Conservation (phyloP, 2,113 vertebrate species). For the Mugil cephalus region DNA sequence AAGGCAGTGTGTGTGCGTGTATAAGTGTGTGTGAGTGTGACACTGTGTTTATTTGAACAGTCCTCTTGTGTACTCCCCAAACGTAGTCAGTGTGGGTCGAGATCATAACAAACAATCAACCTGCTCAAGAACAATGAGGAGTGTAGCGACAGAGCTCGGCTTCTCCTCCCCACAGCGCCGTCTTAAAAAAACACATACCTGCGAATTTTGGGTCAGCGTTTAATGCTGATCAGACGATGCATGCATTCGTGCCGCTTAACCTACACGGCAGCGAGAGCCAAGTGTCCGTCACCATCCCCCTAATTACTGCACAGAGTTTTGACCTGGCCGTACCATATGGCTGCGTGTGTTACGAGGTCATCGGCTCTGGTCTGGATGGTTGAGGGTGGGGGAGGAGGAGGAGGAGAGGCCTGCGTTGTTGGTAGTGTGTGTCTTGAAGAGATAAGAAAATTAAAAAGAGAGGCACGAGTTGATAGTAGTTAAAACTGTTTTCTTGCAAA, state of each 20-base stretch:
- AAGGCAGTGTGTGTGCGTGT: constrained; percentile 34
- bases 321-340: constrained; percentile 75
- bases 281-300: constrained; percentile 67
- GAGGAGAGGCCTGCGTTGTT: constrained; percentile 42
- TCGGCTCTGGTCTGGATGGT: constrained; percentile 54
- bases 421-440: constrained; percentile 57
- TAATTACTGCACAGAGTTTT: constrained; percentile 67
- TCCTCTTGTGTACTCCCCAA: constrained; percentile 70
- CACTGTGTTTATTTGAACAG: constrained; percentile 61
- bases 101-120: constrained; percentile 68
- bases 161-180: background rate
- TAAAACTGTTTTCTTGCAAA: constrained; percentile 26
- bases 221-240: constrained; percentile 27
- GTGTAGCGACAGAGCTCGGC: constrained; percentile 4
- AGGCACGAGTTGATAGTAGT: constrained; percentile 52
- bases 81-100: constrained; percentile 40
- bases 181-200: constrained; percentile 47
- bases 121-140: constrained; percentile 53
- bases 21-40: constrained; percentile 33
- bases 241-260: constrained; percentile 35
- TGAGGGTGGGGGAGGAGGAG: constrained; percentile 23
- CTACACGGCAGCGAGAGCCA: constrained; percentile 39
- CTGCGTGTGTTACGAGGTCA: constrained; percentile 70
- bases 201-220: background rate
- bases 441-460: constrained; percentile 72